Evolutionary conservation across 2,797 vertebrate genomes (phyloP), one percentile per base, ranked within the genome.

Genomic region (Takifugu rubripes): DNA sequence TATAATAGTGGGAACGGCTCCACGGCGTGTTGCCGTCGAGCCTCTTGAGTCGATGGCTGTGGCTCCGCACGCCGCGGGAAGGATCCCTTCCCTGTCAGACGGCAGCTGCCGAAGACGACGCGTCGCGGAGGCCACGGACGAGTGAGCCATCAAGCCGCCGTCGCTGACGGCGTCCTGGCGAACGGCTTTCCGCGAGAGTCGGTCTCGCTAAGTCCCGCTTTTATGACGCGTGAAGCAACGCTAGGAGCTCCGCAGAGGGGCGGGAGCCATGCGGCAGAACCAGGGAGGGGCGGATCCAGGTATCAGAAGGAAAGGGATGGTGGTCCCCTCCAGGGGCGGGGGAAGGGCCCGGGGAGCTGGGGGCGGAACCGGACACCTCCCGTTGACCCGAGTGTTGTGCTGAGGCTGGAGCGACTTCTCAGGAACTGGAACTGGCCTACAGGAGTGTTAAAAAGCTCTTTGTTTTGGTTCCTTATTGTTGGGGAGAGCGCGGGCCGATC

Each of bases 31-130:
- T 74, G 76, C 81, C 84, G 85, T 87, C 85, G 84, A 78, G 77
- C 77, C 69, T 85, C 71, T 83, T 82, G 75, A 83, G 85, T 83
- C 85, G 81, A 86, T 82, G 77, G 86, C 79, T 82, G 82, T 75
- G 74, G 83, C 81, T 87, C 74, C 68, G 79, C 74, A 75, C 81
- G 64, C 77, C 66, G 83, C 66, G 64, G 74, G 77, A 82, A 84
- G 78, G 79, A 79, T 84, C 77, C 72, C 17, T 3, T 47, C 78
- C 65, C 85, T 86, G 83, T 87, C 86, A 87, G 85, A 84, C 81
- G 85, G 76, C 88, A 90, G 86, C 87, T 88, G 88, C 80, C 67
- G 75, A 83, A 83, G 85, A 82, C 84, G 84, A 83, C 83, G 84
- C 82, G 83, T 84, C 85, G 81, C 59, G 58, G 77, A 77, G 81